Evolutionary conservation across 2,113 vertebrate genomes (phyloP).

Genomic region (Solea senegalensis): DNA sequence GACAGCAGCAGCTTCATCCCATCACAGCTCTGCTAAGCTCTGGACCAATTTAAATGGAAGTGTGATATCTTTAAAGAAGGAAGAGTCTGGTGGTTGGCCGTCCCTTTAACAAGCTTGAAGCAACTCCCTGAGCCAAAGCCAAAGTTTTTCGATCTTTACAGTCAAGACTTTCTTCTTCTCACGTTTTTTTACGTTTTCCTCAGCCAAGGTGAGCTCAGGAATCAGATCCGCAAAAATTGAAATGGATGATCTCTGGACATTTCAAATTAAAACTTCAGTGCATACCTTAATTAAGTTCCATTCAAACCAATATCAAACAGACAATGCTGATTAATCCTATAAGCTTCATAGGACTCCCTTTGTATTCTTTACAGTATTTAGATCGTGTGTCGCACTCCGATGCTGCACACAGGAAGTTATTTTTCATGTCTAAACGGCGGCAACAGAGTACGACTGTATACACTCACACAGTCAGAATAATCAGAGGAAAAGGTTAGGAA

Average conservation of each 20-base stretch:
- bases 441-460: no score
- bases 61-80: conserved; percentile 34
- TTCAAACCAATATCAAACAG: no score
- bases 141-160: conserved; percentile 26
- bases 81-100: not conserved
- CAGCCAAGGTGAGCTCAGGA: conserved; percentile 6
- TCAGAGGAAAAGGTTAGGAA: no score
- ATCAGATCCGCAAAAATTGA: not conserved
- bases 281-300: no score
- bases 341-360: no score
- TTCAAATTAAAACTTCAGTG: not conserved
- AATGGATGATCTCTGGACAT: conserved; percentile 3
- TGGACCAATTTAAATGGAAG: conserved; percentile 27
- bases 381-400: no score
- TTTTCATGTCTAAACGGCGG: no score
- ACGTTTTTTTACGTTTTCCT: conserved; percentile 6
- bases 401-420: no score
- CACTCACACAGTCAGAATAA: no score
- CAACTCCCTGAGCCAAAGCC: conserved; percentile 8
- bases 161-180: conserved; percentile 21
- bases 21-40: conserved; percentile 33
- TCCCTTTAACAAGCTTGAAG: conserved; percentile 8
- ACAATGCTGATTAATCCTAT: no score
- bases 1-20: conserved; percentile 21
- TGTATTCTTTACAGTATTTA: no score